A percentile compares a stretch with the other conserved stretches of the same genome.
These are phyloP conservation scores for Drosophila paranaensis DNA, from an alignment of 2,888 invertebrate species.

Conservation along the genomic window DNA sequence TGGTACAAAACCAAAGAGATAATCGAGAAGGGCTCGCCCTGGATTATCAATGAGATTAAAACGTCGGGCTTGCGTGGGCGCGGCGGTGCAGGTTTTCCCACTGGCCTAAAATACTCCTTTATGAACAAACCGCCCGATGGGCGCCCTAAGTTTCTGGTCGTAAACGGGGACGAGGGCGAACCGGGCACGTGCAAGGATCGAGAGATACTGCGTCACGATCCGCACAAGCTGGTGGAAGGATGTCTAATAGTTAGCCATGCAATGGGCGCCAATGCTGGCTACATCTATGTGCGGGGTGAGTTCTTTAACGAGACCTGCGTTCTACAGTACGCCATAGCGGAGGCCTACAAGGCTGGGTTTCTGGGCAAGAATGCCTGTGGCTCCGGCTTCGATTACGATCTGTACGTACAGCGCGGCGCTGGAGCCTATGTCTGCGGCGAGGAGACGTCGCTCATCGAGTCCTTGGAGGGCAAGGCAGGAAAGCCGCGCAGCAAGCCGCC, in stretches of 20 bases:
- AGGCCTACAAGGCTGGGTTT: conserved; percentile 94
- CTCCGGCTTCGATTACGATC: conserved; percentile 97
- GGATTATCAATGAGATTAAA: conserved; percentile 98
- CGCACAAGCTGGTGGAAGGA: conserved; percentile 97
- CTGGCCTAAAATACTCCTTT: conserved; percentile 99
- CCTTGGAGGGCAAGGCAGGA: conserved; percentile 98
- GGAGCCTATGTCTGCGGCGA: conserved; percentile 88
- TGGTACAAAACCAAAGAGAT: conserved; percentile 99
- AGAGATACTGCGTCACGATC: conserved; percentile 99
- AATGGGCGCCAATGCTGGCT: conserved; percentile 98
- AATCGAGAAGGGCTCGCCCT: conserved; percentile 94
- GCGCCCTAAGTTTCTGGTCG: conserved; percentile 97
- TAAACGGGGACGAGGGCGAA: conserved; percentile 99
- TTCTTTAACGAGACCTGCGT: conserved; percentile 99
- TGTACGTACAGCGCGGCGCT: conserved; percentile 97
- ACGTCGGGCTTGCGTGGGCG: conserved; percentile 96
- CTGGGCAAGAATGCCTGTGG: conserved; percentile 87
- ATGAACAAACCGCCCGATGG: conserved; percentile 99
- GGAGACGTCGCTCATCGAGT: conserved; percentile 99
- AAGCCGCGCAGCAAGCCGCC: conserved; percentile 99
- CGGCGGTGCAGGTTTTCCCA: conserved; percentile 99
- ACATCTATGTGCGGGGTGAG: conserved; percentile 99
- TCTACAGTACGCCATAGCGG: conserved; percentile 95
- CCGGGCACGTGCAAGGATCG: conserved; percentile 99
- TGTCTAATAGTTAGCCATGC: conserved; percentile 96